phyloP scores from a whole-genome alignment of 1,140 invertebrate species.

The Ceratina calcarata region DNA sequence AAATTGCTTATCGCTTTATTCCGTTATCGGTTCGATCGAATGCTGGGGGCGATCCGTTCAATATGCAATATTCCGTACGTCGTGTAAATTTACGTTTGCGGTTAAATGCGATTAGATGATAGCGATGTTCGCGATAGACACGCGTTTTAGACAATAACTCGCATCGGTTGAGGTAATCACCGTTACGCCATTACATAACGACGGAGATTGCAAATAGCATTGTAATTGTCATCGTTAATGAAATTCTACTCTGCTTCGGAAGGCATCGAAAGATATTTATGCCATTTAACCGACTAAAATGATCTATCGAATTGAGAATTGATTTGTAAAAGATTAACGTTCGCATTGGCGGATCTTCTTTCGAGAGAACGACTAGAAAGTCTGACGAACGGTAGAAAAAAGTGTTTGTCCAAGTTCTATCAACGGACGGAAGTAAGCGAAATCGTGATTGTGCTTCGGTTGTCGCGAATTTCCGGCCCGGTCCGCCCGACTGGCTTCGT shows the following conservation, averaged over 20 bases:
- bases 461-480: conserved; percentile 7
- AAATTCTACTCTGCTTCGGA: too few species aligned
- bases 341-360: too few species aligned
- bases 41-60: too few species aligned
- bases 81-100: neutral
- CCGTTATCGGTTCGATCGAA: too few species aligned
- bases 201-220: conserved; percentile 49
- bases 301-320: neutral
- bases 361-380: too few species aligned
- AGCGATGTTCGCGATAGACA: neutral
- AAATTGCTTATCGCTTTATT: too few species aligned
- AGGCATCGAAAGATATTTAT: neutral
- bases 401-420: neutral
- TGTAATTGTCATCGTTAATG: neutral
- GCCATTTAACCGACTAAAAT: neutral
- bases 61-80: too few species aligned
- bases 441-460: conserved; percentile 3
- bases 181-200: conserved; percentile 34
- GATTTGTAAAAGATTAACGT: neutral
- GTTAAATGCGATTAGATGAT: neutral
- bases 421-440: neutral
- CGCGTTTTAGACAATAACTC: conserved; percentile 44
- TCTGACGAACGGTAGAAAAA: too few species aligned
- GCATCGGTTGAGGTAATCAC: conserved; percentile 63
- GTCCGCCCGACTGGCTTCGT: neutral